These are phyloP conservation scores for Epistrophe eligans DNA, from an alignment of 2,888 invertebrate genomes.

Conservation along the genomic window DNA sequence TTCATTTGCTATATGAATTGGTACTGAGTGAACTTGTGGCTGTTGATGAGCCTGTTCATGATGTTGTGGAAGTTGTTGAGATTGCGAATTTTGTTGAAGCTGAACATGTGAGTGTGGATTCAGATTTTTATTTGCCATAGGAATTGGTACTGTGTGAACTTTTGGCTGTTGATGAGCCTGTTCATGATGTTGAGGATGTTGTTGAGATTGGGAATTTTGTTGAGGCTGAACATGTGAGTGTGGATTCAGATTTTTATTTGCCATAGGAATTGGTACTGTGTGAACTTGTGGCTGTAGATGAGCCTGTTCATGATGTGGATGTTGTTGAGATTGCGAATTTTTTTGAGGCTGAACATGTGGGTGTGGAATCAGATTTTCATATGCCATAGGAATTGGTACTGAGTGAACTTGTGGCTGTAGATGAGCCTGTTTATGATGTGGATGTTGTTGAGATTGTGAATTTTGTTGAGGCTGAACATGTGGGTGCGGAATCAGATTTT, in stretches of 20 bases:
- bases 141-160: conserved; percentile 3
- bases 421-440: background rate
- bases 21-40: background rate
- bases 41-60: background rate
- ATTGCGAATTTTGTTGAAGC: no score
- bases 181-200: background rate
- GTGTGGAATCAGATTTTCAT: no score
- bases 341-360: no score
- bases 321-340: no score
- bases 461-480: background rate
- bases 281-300: background rate
- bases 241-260: background rate
- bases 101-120: background rate
- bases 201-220: conserved; percentile 1
- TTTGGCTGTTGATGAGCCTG: conserved; percentile 37
- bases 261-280: background rate
- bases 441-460: no score
- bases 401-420: background rate
- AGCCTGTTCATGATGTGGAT: no score
- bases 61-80: background rate
- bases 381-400: no score
- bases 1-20: background rate
- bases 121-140: conserved; percentile 1
- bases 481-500: no score
- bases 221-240: background rate